Conservation (phyloP, 2,797 vertebrate genomes). For the Chaenodraco wilsoni region DNA sequence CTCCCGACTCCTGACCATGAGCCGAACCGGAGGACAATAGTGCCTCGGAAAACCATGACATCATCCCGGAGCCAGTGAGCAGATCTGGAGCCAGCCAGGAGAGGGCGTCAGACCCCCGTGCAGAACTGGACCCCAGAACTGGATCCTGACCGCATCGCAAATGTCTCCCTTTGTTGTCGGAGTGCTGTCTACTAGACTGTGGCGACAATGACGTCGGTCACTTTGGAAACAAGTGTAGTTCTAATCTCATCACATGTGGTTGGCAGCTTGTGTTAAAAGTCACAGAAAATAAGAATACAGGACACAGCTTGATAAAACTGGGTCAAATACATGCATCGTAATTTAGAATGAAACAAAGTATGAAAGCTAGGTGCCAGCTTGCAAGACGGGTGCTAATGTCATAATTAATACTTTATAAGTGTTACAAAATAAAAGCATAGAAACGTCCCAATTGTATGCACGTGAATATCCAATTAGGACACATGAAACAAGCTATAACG, state of each 20-base stretch:
- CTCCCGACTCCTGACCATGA: slow-evolving; percentile 69
- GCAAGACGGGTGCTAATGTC: background rate
- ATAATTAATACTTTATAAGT: background rate
- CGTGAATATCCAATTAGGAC: background rate
- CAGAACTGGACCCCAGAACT: slow-evolving; percentile 43
- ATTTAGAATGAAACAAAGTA: background rate
- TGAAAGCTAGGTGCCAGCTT: background rate
- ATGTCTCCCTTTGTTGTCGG: slow-evolving; percentile 78
- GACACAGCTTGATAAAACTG: slow-evolving; percentile 8
- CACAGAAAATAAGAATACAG: slow-evolving; percentile 3
- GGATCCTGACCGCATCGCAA: slow-evolving; percentile 63
- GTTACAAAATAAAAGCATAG: background rate
- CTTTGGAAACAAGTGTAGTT: slow-evolving; percentile 31
- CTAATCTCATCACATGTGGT: slow-evolving; percentile 34
- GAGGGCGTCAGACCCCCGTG: slow-evolving; percentile 64
- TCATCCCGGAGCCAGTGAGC: slow-evolving; percentile 62
- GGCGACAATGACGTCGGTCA: slow-evolving; percentile 63
- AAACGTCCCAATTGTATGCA: background rate
- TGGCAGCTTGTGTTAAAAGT: slow-evolving; percentile 6
- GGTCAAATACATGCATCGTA: background rate
- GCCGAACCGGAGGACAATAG: slow-evolving; percentile 74
- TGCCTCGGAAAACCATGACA: slow-evolving; percentile 75
- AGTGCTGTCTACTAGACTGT: slow-evolving; percentile 69
- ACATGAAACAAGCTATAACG: background rate
- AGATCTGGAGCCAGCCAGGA: slow-evolving; percentile 42